Evolutionary conservation across 2,888 invertebrate species (phyloP).

Genomic region (Norana najaformis): DNA sequence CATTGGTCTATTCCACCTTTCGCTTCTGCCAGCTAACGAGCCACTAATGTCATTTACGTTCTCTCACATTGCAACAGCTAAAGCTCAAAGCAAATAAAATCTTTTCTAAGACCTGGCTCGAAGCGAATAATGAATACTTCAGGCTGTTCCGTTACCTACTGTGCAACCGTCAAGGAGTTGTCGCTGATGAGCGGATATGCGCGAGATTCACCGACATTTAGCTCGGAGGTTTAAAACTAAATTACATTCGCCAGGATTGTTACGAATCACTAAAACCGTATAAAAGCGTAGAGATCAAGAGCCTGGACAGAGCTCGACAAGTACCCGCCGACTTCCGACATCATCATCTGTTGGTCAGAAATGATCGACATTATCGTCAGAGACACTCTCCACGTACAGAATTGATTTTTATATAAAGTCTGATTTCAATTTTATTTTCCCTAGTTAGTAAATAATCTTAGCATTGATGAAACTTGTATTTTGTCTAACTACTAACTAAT

Average conservation of each 20-base stretch:
- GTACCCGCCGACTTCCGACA: not conserved
- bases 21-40: not conserved
- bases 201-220: not conserved
- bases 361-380: too few relatives aligned
- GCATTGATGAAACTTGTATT: too few relatives aligned
- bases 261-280: not conserved
- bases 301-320: not conserved
- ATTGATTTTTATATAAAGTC: not conserved
- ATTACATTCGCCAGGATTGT: not conserved
- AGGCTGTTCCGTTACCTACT: not conserved
- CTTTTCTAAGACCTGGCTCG: not conserved
- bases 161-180: not conserved
- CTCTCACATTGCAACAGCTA: not conserved
- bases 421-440: too few relatives aligned
- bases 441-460: too few relatives aligned
- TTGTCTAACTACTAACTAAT: too few relatives aligned
- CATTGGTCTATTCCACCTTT: not conserved
- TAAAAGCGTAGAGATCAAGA: not conserved
- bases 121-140: not conserved
- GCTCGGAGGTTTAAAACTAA: not conserved
- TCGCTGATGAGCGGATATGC: not conserved
- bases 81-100: not conserved
- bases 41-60: not conserved
- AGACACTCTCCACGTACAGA: not conserved
- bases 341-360: not conserved